Conservation (phyloP, 1,140 invertebrate species). For the Phthorimaea operculella region DNA sequence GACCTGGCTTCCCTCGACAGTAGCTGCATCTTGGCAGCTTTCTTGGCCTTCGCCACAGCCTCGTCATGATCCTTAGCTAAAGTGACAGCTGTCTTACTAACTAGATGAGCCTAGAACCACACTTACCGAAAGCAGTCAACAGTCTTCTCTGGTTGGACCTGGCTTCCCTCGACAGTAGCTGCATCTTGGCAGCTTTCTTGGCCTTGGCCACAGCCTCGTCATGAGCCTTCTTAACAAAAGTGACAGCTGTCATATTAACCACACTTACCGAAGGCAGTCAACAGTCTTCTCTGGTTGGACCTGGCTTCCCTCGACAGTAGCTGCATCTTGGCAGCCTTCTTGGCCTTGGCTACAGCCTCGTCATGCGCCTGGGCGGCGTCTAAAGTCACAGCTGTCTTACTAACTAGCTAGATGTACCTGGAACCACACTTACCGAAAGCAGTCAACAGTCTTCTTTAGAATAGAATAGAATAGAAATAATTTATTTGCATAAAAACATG, state of each 20-base stretch:
- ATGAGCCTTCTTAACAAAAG: slow-evolving; percentile 80
- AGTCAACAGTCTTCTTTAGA: slow-evolving; percentile 86
- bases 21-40: slow-evolving; percentile 80
- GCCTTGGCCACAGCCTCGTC: too few relatives aligned
- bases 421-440: too few relatives aligned
- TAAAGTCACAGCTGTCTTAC: slow-evolving; percentile 54
- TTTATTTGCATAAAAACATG: too few relatives aligned
- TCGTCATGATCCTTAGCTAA: slow-evolving; percentile 77
- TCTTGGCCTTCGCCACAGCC: too few relatives aligned
- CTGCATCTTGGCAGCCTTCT: slow-evolving; percentile 79
- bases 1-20: slow-evolving; percentile 92
- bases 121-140: slow-evolving; percentile 85
- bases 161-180: slow-evolving; percentile 88
- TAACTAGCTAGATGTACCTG: too few relatives aligned
- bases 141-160: slow-evolving; percentile 93
- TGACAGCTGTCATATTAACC: too few relatives aligned
- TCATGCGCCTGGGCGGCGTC: slow-evolving; percentile 79
- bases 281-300: slow-evolving; percentile 90
- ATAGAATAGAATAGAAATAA: too few relatives aligned
- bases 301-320: slow-evolving; percentile 89
- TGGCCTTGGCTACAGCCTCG: too few relatives aligned
- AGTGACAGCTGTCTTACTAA: too few relatives aligned
- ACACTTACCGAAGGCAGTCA: slow-evolving; percentile 87
- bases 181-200: slow-evolving; percentile 83
- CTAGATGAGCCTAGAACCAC: too few relatives aligned